Percentiles rank a stretch among this genome's conserved stretches.
These are phyloP conservation scores for Digitonthophagus gazella DNA, from an alignment of 2,888 invertebrate species.

Conservation along the genomic window DNA sequence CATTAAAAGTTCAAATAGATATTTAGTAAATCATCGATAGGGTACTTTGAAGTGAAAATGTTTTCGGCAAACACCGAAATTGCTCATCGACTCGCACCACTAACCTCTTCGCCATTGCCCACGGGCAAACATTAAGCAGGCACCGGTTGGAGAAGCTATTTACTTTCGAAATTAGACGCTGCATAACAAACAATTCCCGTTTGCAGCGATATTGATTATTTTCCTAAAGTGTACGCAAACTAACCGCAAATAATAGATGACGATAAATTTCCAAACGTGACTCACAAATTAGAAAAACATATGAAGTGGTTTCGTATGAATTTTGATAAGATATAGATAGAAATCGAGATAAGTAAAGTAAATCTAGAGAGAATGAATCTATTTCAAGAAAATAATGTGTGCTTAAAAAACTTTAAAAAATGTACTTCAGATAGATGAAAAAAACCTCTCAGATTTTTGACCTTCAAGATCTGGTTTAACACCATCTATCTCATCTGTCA, in stretches of 20 bases:
- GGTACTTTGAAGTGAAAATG: too few relatives aligned
- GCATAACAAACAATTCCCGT: neutral
- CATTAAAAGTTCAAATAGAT: too few relatives aligned
- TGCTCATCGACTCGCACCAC: neutral
- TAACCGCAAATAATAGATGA: neutral
- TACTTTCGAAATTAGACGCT: neutral
- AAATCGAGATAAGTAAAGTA: neutral
- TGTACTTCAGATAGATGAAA: neutral
- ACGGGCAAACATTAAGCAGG: neutral
- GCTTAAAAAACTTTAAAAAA: neutral
- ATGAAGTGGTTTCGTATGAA: neutral
- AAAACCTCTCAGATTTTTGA: neutral
- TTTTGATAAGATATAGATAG: neutral
- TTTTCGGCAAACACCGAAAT: neutral
- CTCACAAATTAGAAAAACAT: neutral
- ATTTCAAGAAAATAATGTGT: too few relatives aligned
- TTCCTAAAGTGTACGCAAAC: neutral
- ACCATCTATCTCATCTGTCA: neutral
- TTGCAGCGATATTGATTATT: neutral
- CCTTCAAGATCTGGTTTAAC: neutral
- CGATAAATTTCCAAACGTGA: neutral
- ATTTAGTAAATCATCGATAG: too few relatives aligned
- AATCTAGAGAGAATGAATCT: too few relatives aligned
- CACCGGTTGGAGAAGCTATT: neutral
- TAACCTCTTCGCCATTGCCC: neutral